phyloP scores from a whole-genome alignment of 2,888 invertebrate genomes.

The Amaurobius ferox region DNA sequence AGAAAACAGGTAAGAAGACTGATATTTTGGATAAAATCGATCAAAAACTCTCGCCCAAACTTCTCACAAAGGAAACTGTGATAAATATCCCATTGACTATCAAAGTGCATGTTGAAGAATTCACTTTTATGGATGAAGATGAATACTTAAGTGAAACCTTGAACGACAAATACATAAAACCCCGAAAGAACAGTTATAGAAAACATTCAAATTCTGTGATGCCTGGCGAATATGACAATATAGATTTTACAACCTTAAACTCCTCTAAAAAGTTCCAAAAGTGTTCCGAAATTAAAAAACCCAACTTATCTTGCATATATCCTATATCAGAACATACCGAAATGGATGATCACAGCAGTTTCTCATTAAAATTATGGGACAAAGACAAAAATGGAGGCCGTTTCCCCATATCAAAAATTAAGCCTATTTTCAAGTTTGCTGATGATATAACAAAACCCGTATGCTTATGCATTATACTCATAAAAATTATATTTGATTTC shows the following conservation, averaged over 20 bases:
- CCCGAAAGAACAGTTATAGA: not conserved
- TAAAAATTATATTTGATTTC: not conserved
- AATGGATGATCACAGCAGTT: too few relatives aligned
- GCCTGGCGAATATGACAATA: not conserved
- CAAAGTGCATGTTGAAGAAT: constrained; percentile 3
- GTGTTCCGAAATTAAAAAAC: not conserved
- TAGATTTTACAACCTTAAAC: not conserved
- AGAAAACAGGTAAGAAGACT: too few relatives aligned
- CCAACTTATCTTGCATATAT: not conserved
- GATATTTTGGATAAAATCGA: too few relatives aligned
- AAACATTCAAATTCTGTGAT: not conserved
- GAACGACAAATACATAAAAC: not conserved
- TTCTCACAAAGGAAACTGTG: not conserved
- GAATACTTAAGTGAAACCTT: not conserved
- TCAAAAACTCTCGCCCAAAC: too few relatives aligned
- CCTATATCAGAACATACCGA: not conserved
- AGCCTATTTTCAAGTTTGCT: not conserved
- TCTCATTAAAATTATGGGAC: too few relatives aligned
- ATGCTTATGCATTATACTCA: not conserved
- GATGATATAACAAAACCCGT: not conserved
- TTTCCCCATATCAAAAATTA: not conserved
- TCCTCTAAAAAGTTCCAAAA: not conserved
- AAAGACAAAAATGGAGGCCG: not conserved
- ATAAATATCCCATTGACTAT: not conserved
- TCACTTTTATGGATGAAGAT: not conserved